Evolutionary conservation across 2,113 vertebrate genomes (phyloP).

Genomic region (Centrocercus urophasianus): DNA sequence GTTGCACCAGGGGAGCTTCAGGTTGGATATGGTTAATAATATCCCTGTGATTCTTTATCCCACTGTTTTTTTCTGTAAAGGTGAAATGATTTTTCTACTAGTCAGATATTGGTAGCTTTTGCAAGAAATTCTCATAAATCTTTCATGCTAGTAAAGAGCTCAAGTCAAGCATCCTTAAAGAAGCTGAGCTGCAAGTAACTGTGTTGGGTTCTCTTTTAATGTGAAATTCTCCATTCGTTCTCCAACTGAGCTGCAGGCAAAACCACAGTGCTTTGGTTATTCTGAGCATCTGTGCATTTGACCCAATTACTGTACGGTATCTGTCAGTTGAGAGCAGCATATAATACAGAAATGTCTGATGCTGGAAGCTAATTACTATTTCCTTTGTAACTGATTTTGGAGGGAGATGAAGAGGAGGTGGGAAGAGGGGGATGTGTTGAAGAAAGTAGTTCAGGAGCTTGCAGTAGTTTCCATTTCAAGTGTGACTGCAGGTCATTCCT

Average conservation of each 20-base stretch:
- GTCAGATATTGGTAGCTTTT: neutral
- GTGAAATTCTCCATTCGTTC: neutral
- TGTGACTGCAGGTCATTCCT: neutral
- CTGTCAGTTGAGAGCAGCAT: neutral
- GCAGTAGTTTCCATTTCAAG: neutral
- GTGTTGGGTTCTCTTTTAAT: neutral
- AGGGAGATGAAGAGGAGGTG: neutral
- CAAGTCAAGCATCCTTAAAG: neutral
- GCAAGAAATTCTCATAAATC: neutral
- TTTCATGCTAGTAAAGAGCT: slow-evolving; percentile 4
- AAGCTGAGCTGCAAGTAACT: neutral
- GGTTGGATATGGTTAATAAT: neutral
- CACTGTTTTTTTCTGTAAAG: neutral
- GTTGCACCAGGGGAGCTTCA: no score
- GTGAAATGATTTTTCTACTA: neutral
- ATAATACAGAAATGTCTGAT: neutral
- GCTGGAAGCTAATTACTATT: slow-evolving; percentile 45
- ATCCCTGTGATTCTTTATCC: neutral
- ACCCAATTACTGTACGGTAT: slow-evolving; percentile 46
- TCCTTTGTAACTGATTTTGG: neutral
- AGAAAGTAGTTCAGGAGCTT: neutral
- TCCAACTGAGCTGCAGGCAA: slow-evolving; percentile 25
- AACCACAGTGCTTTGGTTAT: neutral
- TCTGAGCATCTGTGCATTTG: slow-evolving; percentile 27
- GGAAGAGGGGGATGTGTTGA: neutral